These are phyloP conservation scores for Trachelus troglodyta DNA, from an alignment of 2,888 invertebrate species.

Conservation along the genomic window DNA sequence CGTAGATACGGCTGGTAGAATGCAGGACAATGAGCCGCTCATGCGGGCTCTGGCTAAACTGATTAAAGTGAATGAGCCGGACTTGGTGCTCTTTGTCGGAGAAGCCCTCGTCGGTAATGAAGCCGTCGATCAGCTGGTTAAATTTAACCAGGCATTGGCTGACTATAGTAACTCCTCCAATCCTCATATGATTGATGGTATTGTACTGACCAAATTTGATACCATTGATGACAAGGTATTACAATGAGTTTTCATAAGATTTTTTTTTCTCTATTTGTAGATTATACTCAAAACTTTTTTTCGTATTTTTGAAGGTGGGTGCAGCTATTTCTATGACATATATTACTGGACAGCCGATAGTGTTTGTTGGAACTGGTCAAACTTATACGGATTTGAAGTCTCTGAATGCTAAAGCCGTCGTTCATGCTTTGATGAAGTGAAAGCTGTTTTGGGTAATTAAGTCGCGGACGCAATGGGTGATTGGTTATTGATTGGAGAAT, in stretches of 20 bases:
- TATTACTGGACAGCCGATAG: conserved; percentile 99
- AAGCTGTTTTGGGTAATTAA: conserved; percentile 41
- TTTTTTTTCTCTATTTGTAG: neutral
- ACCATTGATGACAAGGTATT: conserved; percentile 97
- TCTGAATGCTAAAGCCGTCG: conserved; percentile 95
- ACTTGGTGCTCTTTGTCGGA: conserved; percentile 98
- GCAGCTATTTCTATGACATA: conserved; percentile 99
- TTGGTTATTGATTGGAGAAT: neutral
- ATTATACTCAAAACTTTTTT: neutral
- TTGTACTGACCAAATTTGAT: conserved; percentile 99
- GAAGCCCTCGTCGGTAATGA: conserved; percentile 99
- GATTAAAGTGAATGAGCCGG: conserved; percentile 97
- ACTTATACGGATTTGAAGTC: conserved; percentile 98
- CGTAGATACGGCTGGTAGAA: conserved; percentile 99
- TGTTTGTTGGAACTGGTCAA: conserved; percentile 99
- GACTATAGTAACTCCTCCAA: conserved; percentile 81
- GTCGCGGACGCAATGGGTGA: neutral
- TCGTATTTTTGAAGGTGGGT: conserved; percentile 75
- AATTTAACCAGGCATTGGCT: conserved; percentile 98
- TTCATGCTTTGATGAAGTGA: conserved; percentile 93
- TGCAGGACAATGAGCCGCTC: conserved; percentile 99
- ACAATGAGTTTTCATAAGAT: neutral
- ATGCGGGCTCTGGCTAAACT: conserved; percentile 98
- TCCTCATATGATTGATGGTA: conserved; percentile 97
- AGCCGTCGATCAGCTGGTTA: conserved; percentile 98